Percentiles rank a stretch among this genome's conserved stretches.
These are phyloP conservation scores for Anastrepha obliqua DNA, from an alignment of 1,140 invertebrate genomes.

Conservation along the genomic window DNA sequence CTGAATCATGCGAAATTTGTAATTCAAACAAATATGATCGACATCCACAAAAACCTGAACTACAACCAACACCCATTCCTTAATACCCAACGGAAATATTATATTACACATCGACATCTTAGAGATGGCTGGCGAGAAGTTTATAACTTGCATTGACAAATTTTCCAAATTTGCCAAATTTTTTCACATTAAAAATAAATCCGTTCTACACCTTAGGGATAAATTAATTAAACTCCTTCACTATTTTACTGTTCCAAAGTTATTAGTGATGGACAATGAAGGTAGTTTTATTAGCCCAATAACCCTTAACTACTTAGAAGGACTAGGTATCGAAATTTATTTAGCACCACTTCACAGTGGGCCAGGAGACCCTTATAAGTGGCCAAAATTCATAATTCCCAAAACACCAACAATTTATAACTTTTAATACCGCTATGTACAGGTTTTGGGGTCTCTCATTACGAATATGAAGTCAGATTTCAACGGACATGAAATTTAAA, in stretches of 20 bases:
- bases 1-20: slow-evolving; percentile 50
- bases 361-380: too few relatives aligned
- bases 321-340: background rate
- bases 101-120: slow-evolving; percentile 54
- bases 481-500: too few relatives aligned
- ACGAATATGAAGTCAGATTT: too few relatives aligned
- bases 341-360: too few relatives aligned
- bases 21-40: slow-evolving; percentile 55
- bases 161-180: slow-evolving; percentile 57
- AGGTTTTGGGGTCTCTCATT: too few relatives aligned
- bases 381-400: too few relatives aligned
- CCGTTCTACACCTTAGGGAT: slow-evolving; percentile 11
- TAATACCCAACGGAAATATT: slow-evolving; percentile 31
- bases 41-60: slow-evolving; percentile 40
- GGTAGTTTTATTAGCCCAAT: slow-evolving; percentile 52
- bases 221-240: slow-evolving; percentile 2
- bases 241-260: background rate
- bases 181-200: slow-evolving; percentile 48
- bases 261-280: slow-evolving; percentile 45
- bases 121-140: slow-evolving; percentile 45
- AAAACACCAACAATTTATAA: too few relatives aligned
- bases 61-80: slow-evolving; percentile 54
- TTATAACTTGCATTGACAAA: slow-evolving; percentile 52
- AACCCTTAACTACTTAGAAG: background rate
- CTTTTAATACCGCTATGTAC: too few relatives aligned